Percentiles rank a stretch among this genome's conserved stretches.
Conservation (phyloP, 2,113 vertebrate genomes). For the Syrrhaptes paradoxus region DNA sequence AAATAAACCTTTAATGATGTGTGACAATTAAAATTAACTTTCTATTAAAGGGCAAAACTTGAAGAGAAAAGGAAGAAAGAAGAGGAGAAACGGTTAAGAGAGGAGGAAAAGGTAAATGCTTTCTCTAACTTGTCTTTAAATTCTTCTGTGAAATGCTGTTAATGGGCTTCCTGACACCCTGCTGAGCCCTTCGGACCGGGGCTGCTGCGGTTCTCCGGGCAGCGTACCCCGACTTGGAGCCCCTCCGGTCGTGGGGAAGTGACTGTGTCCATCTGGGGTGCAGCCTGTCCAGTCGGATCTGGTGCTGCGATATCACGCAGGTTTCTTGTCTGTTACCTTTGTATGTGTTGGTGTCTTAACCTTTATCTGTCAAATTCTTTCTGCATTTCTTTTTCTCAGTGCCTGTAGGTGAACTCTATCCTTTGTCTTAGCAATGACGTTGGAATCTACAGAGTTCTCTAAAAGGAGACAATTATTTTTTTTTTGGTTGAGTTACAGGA, state of each 20-base stretch:
- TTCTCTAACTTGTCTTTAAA: not conserved
- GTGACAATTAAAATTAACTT: not conserved
- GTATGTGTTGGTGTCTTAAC: not conserved
- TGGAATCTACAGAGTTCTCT: not conserved
- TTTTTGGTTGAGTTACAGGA: not conserved
- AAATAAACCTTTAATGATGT: not conserved
- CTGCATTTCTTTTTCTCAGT: not conserved
- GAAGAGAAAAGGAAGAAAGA: slow-evolving; percentile 98
- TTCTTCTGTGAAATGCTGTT: not conserved
- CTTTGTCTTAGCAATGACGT: not conserved
- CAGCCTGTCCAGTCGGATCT: not conserved
- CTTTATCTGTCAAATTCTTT: not conserved
- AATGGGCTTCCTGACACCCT: not conserved
- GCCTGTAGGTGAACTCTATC: accelerated
- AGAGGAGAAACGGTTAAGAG: slow-evolving; percentile 93
- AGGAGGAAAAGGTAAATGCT: slow-evolving; percentile 88
- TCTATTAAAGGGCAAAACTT: slow-evolving; percentile 85
- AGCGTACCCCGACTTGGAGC: not conserved
- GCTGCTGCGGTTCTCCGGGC: not conserved
- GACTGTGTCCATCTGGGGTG: not conserved
- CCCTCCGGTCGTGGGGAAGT: not conserved
- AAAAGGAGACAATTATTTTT: accelerated
- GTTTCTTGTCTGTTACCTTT: not conserved
- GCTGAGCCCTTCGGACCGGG: not conserved
- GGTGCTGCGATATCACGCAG: not conserved